Conservation (phyloP, 2,113 vertebrate genomes). For the Bettongia penicillata region DNA sequence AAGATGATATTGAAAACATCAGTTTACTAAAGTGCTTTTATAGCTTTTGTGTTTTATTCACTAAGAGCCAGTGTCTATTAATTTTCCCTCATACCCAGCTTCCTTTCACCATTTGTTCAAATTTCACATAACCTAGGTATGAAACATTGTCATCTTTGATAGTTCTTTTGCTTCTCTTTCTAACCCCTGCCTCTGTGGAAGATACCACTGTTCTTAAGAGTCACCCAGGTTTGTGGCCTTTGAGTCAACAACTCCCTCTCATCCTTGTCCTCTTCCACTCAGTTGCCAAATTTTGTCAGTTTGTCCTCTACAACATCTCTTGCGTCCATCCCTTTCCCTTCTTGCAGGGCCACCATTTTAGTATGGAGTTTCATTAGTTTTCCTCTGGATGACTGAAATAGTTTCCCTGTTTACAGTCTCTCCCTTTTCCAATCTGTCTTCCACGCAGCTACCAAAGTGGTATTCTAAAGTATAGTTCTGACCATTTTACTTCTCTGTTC, state of each 20-base stretch:
- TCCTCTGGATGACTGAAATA: background rate
- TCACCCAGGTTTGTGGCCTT: background rate
- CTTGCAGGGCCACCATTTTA: background rate
- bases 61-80: background rate
- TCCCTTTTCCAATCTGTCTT: background rate
- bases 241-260: background rate
- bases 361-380: background rate
- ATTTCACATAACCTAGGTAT: background rate
- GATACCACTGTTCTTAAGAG: background rate
- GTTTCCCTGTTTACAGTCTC: background rate
- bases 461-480: slow-evolving; percentile 39
- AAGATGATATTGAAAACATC: background rate
- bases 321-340: background rate
- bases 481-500: slow-evolving; percentile 63
- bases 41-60: background rate
- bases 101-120: too few relatives aligned
- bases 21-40: background rate
- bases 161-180: background rate
- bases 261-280: background rate
- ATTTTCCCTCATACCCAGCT: background rate
- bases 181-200: background rate
- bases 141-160: background rate
- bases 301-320: background rate
- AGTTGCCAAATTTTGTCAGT: background rate
- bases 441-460: background rate